A percentile compares a stretch with the other conserved stretches of the same genome.
phyloP scores from a whole-genome alignment of 2,888 invertebrate genomes.

The Lasiommata megera region DNA sequence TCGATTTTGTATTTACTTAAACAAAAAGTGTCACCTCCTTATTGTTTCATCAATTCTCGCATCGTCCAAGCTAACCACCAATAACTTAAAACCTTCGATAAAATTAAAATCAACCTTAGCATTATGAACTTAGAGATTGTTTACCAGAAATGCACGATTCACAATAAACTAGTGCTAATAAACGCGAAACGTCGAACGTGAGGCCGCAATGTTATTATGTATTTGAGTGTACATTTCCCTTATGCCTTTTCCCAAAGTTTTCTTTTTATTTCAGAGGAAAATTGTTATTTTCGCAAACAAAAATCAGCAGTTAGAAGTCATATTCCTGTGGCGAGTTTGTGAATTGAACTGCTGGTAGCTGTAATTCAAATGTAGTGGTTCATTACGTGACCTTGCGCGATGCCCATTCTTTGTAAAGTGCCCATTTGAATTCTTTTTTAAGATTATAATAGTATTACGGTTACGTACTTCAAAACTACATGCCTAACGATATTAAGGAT shows the following conservation, averaged over 20 bases:
- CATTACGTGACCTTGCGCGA: neutral
- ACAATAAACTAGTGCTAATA: constrained; percentile 14
- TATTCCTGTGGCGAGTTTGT: neutral
- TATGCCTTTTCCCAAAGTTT: neutral
- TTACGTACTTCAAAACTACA: too few relatives aligned
- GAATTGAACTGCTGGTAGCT: neutral
- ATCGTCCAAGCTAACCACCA: neutral
- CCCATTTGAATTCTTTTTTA: neutral
- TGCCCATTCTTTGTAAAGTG: neutral
- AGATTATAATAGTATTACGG: too few relatives aligned
- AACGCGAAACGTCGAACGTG: constrained; percentile 23
- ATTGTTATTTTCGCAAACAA: neutral
- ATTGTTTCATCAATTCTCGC: constrained; percentile 16
- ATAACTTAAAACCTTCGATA: neutral
- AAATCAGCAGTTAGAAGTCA: neutral
- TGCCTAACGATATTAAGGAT: too few relatives aligned
- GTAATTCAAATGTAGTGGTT: neutral
- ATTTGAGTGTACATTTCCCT: neutral
- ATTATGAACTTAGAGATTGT: neutral
- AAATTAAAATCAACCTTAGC: neutral
- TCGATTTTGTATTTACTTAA: too few relatives aligned
- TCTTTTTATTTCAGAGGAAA: constrained; percentile 1
- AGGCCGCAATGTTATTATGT: constrained; percentile 20
- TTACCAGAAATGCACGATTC: neutral
- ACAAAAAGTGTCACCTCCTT: constrained; percentile 12